Evolutionary conservation across 2,113 vertebrate species (phyloP).

Genomic region (Gallinago jamesoni): DNA sequence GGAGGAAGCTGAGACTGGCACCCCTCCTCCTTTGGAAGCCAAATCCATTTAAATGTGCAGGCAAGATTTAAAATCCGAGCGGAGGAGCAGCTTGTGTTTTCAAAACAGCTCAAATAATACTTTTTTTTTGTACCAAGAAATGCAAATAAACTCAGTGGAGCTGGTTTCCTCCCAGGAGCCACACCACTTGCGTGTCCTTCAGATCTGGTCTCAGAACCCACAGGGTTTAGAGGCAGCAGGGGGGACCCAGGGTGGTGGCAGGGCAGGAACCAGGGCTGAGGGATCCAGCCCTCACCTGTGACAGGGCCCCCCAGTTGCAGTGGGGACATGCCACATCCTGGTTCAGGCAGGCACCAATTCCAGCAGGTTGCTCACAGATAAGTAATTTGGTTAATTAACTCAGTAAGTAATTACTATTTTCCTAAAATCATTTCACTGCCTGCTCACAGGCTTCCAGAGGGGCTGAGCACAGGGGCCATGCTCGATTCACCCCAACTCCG

Average conservation of each 20-base stretch:
- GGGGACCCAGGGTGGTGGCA: fast-evolving
- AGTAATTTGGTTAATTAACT: not conserved
- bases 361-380: not conserved
- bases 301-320: fast-evolving
- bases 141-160: not conserved
- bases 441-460: not conserved
- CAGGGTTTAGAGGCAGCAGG: not conserved
- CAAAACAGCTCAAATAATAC: not conserved
- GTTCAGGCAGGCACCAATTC: not conserved
- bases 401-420: not conserved
- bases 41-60: fast-evolving
- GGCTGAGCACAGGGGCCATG: not conserved
- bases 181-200: not conserved
- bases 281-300: no score
- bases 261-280: not conserved
- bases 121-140: not conserved
- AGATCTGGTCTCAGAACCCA: not conserved
- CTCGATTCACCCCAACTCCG: not conserved
- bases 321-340: fast-evolving
- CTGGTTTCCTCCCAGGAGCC: not conserved
- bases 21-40: not conserved
- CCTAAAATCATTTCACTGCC: not conserved
- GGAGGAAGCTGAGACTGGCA: not conserved
- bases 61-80: not conserved
- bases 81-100: not conserved